Evolutionary conservation across 1,140 invertebrate species (phyloP).

Genomic region (Drosophila sp.): DNA sequence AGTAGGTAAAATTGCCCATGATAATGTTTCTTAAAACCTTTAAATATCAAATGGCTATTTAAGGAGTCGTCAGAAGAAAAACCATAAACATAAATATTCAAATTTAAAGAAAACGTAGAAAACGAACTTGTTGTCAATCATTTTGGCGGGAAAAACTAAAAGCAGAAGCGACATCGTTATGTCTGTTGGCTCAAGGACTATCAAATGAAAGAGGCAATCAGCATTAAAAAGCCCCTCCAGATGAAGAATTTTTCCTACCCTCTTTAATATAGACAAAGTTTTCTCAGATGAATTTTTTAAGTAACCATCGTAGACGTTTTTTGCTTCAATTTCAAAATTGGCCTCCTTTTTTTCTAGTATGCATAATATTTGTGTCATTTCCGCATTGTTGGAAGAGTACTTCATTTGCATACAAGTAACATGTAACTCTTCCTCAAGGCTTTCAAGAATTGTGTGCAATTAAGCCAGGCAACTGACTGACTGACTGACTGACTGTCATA

Average conservation of each 20-base stretch:
- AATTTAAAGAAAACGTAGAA: too few species aligned
- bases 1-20: not conserved
- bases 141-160: slow-evolving; percentile 9
- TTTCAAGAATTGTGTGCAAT: slow-evolving; percentile 51
- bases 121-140: not conserved
- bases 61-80: not conserved
- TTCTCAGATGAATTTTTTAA: not conserved
- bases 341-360: slow-evolving; percentile 37
- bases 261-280: not conserved
- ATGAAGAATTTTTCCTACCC: not conserved
- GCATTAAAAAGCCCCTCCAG: not conserved
- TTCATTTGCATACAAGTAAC: slow-evolving; percentile 6
- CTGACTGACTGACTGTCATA: slow-evolving; percentile 60
- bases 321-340: slow-evolving; percentile 35
- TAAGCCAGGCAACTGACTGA: slow-evolving; percentile 46
- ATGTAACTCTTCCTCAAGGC: slow-evolving; percentile 22
- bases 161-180: not conserved
- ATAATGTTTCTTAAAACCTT: not conserved
- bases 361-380: slow-evolving; percentile 70
- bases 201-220: too few species aligned
- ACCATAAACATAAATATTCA: too few species aligned
- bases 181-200: too few species aligned
- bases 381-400: slow-evolving; percentile 30
- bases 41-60: not conserved
- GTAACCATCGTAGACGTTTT: not conserved